Evolutionary conservation across 1,140 invertebrate species (phyloP).

Genomic region (Brachionus rotundiformis): DNA sequence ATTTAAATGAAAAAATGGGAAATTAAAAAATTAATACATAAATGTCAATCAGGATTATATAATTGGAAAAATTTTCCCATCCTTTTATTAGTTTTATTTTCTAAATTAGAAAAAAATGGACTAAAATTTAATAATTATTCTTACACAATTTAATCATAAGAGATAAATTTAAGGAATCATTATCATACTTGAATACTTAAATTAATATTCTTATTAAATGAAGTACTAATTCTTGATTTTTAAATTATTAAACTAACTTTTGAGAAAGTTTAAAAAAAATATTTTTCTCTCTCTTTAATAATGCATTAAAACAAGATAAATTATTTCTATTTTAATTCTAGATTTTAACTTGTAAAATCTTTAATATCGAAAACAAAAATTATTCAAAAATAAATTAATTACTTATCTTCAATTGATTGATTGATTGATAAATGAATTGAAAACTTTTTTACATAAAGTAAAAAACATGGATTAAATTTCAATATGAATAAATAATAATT

Average conservation of each 20-base stretch:
- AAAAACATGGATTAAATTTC: background rate
- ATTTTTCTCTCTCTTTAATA: too few relatives aligned
- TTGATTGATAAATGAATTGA: background rate
- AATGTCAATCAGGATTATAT: background rate
- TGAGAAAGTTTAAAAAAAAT: too few relatives aligned
- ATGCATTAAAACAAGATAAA: too few relatives aligned
- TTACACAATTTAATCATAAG: background rate
- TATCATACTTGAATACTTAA: too few relatives aligned
- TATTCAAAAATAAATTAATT: background rate
- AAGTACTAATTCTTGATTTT: too few relatives aligned
- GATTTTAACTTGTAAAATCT: too few relatives aligned
- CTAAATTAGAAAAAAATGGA: background rate
- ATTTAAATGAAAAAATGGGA: background rate
- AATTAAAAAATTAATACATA: conserved; percentile 1
- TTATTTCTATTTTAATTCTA: too few relatives aligned
- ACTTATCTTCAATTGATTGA: background rate
- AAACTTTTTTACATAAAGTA: background rate
- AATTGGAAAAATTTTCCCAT: background rate
- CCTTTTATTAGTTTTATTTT: background rate
- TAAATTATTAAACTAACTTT: too few relatives aligned
- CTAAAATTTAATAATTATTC: background rate
- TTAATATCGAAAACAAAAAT: background rate
- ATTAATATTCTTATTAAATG: too few relatives aligned
- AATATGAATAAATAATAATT: background rate
- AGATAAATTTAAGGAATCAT: too few relatives aligned